Conservation (phyloP, 2,113 vertebrate genomes). For the Apistogramma diplotaenia region DNA sequence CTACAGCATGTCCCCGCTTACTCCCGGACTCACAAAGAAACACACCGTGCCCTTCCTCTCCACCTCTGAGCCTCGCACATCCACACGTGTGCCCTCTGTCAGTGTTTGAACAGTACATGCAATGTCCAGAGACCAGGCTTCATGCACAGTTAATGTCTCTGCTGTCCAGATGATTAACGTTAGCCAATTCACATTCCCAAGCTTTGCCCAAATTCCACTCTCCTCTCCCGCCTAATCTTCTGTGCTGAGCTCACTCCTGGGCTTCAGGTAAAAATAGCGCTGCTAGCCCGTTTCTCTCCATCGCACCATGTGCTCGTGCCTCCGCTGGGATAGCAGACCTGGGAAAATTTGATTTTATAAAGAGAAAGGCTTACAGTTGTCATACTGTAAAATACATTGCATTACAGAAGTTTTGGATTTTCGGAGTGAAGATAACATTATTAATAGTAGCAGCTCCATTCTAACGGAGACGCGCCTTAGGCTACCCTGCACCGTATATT, state of each 20-base stretch:
- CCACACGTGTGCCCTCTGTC: slow-evolving; percentile 14
- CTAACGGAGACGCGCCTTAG: neutral
- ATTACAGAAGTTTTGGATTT: neutral
- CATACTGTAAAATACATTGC: neutral
- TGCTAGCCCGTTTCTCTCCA: slow-evolving; percentile 54
- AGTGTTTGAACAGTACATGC: slow-evolving; percentile 47
- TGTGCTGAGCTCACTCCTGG: slow-evolving; percentile 66
- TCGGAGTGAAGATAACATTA: neutral
- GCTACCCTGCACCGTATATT: neutral
- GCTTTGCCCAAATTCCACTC: slow-evolving; percentile 65
- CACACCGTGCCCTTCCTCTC: slow-evolving; percentile 22
- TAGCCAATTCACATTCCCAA: slow-evolving; percentile 65
- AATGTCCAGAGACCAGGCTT: slow-evolving; percentile 71
- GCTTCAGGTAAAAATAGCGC: slow-evolving; percentile 75
- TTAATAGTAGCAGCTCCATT: neutral
- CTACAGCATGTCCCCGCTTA: slow-evolving; percentile 2
- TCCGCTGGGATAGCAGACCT: slow-evolving; percentile 40
- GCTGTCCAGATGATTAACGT: slow-evolving; percentile 78
- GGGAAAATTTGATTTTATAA: slow-evolving; percentile 27
- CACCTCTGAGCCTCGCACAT: slow-evolving; percentile 4
- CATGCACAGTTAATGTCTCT: slow-evolving; percentile 77
- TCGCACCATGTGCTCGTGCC: slow-evolving; percentile 37
- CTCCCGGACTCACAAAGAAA: slow-evolving; percentile 5
- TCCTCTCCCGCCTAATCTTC: slow-evolving; percentile 67
- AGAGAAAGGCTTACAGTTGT: slow-evolving; percentile 16